Base-by-base conservation (phyloP, 2,888 invertebrate genomes). In the Muscina levida region DNA sequence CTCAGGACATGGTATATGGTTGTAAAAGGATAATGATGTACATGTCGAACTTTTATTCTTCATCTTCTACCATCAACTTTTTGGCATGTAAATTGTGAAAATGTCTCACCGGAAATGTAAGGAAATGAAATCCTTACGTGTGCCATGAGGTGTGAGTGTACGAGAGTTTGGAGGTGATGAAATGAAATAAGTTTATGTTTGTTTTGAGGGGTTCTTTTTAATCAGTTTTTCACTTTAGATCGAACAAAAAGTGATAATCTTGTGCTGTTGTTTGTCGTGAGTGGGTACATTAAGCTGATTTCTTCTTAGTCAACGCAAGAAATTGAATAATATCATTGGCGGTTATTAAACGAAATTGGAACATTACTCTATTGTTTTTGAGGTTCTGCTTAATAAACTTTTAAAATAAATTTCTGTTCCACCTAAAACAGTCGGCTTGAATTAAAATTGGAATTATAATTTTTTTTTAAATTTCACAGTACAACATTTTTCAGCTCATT, bases 121-220 rank as follows among this genome's bases (percentile, higher is more conserved):
- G 53, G 53, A 53, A 53, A 24, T 53, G 22, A 53, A 53, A 24
- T n/a, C n/a, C n/a, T n/a, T n/a, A n/a, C n/a, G n/a, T n/a, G n/a
- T n/a, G n/a, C n/a, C n/a, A n/a, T n/a, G 53, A 53, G 22, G 24
- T 24, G 22, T 46, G 46, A 22, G 53, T 24, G 22, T 46, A 17
- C 15, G n/a, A 5, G 46, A 1, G 46, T 1, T 17, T 53, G 10
- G 22, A 53, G 53, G 53, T 53, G 53, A 10, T 48, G 48, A 24
- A 24, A 2, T 5, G 53, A 24, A 22, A 53, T 24, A 53, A 53
- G 22, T 53, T 53, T 11, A 53, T 53, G 19, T 22, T 48, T 48
- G 5, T 48, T 17, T 10, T n/a, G n/a, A n/a, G 3, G 8, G 8
- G 2, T 44, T 44, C 44, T 44, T n/a, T 44, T n/a, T 4, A 44